Evolutionary conservation across 1,140 invertebrate species (phyloP), one percentile per base, ranked within the genome.

Genomic region (Tyrophagus putrescentiae): DNA sequence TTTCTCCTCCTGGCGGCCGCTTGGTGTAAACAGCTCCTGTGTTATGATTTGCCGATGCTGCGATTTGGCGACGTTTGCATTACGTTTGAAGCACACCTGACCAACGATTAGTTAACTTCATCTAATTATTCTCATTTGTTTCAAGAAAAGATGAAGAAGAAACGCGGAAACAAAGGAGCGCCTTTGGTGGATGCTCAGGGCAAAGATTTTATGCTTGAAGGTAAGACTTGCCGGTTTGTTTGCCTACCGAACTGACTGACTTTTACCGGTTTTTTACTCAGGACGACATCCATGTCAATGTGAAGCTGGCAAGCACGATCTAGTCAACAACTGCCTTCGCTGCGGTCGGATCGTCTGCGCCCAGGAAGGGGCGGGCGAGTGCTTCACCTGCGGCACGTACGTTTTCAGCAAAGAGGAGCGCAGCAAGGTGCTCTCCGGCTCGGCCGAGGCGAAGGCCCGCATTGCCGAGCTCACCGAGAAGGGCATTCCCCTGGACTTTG

Each of bases 321-420:
- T 99, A 11, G 79, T 98, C 48, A 92, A 86, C 69, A 99, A 98
- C 73, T 99, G 95, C 68, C 68, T 87, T 0, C 80, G 81, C 56
- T 99, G 95, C 77, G 95, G 95, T 0, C 76, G 91, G 63, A 85
- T 98, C 67, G 85, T 98, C 25, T 98, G 94, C 75, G 78, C 80
- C 57, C 92, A 97, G 75, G 95, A 99, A 76, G 93, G 94, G 1
- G 84, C 90, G 33, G 95, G 95, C 0, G 87, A 90, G 1, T 98
- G 95, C 71, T 77, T 95, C 11, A 93, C 85, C 68, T 99, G 96
- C 76, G 84, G 81, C 1, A 79, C 81, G 66, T 70, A 86, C 63
- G 90, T 90, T 44, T 39, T 52, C 11, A 61, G 32, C 28, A 31
- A 58, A 44, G 11, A 50, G 21, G 3, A 63, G 60, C 71, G 72